A percentile compares a stretch with the other conserved stretches of the same genome.
Conservation (phyloP, 30 jellyfish, hydroid and myxozoan genomes). For the Hydractinia symbiolongicarpus region DNA sequence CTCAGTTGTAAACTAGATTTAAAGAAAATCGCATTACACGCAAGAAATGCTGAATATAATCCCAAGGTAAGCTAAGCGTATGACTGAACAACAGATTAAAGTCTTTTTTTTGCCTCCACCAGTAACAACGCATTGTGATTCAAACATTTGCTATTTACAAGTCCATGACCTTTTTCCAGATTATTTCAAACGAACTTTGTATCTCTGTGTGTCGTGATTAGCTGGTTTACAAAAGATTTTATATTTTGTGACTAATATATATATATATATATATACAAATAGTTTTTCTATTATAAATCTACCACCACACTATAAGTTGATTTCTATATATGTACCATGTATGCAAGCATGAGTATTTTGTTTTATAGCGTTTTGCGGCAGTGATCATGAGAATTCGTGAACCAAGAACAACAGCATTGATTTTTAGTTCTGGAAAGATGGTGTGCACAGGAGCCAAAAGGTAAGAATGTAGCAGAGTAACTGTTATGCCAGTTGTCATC, state of each 20-base stretch:
- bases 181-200: too few species aligned
- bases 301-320: too few species aligned
- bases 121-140: not conserved
- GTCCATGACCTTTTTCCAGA: too few species aligned
- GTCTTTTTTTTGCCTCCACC: conserved; percentile 16
- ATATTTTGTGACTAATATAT: too few species aligned
- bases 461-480: conserved; percentile 15
- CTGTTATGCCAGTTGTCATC: not conserved
- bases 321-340: too few species aligned
- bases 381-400: conserved; percentile 97
- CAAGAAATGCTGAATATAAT: conserved; percentile 95
- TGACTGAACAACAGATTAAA: not conserved
- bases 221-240: too few species aligned
- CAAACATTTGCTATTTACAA: too few species aligned
- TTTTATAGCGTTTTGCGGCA: conserved; percentile 91
- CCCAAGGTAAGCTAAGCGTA: conserved; percentile 55
- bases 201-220: too few species aligned
- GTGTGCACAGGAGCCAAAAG: conserved; percentile 99
- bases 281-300: not conserved
- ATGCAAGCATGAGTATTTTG: too few species aligned
- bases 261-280: not conserved
- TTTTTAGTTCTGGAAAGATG: conserved; percentile 97
- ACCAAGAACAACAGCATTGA: conserved; percentile 99
- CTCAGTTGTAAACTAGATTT: conserved; percentile 85
- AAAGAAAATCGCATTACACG: conserved; percentile 82